Base-by-base conservation (phyloP, 2,797 vertebrate genomes). In the Hylomyscus alleni region DNA sequence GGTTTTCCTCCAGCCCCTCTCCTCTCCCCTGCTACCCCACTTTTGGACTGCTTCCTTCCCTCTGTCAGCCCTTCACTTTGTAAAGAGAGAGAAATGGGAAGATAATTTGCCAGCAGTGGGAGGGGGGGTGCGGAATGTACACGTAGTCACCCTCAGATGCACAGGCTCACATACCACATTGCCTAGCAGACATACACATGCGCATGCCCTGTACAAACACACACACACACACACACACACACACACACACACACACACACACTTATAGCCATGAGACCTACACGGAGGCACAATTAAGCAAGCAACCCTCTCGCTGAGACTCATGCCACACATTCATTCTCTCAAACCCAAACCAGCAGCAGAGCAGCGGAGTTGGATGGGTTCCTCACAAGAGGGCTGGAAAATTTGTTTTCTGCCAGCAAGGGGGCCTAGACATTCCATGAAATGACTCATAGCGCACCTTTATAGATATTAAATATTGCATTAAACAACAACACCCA, bases 311-410 rank as follows among this genome's bases (percentile, higher is more conserved):
- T 47, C 90, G 86, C 69, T 44, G 85, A 97, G 89, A 85, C 50
- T 77, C 78, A 40, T 89, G 73, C 94, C 95, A 91, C 95, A 87
- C 90, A 50, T 88, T 54, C 76, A 44, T 76, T 65, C 50, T 34
- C 76, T 65, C 82, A 77, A 83, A 93, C 87, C 94, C 89, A 83
- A 44, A 90, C 90, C 92, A 89, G 78, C 95, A 91, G 92, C 62
- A 26, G 58, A 91, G 93, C 91, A 80, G 96, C 80, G 0, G 67
- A 98, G 84, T 94, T 98, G 97, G 97, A 97, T 78, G 94, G 73
- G 90, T 98, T 98, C 96, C 97, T 98, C 95, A 95, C 96, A 97
- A 96, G 96, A 98, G 96, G 90, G 96, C 94, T 97, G 97, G 97
- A 97, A 98, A 98, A 93, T 97, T 96, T 95, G 87, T 95, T 96